Base-by-base conservation (phyloP, 2,113 vertebrate genomes). In the Beaufortia kweichowensis region DNA sequence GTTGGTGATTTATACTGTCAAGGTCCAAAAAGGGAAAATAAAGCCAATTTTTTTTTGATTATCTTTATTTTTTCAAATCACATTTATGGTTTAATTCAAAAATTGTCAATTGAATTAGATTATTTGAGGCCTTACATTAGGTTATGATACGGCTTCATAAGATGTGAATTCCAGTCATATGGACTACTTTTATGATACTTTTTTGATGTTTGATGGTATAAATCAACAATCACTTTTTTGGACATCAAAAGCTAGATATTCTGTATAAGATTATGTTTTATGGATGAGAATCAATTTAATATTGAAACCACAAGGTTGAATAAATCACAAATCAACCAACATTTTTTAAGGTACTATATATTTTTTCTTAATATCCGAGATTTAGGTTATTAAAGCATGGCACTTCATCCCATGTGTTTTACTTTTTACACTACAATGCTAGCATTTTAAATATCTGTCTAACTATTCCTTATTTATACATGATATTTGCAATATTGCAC, bases 381-480 rank as follows among this genome's bases (percentile, higher is more conserved):
- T 8, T 69, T 33, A 5, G 29, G 21, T 12, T 17, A 17, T 23
- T 35, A 23, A 9, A 69, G 35, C 33, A 33, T 15, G 48, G 3
- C n/a, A 14, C 7, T 33, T 33, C 21, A 53, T 53, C n/a, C 29
- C 12, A 33, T 33, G 29, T 55, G 29, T 35, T 48, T 14, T 53
- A 26, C 10, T 41, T 50, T 14, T 19, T 53, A 21, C 7, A 6
- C 28, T 29, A 35, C 11, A 65, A 10, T 2, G 21, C 41, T 43
- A 53, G 50, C 46, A 33, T 2, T 68, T 53, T 68, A 53, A 3
- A 26, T 6, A 26, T 33, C 31, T 21, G 33, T 31, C 19, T 6
- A 28, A 41, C 11, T 43, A 28, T 39, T 24, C 7, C 2, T 41
- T 59, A 57, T 72, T 72, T 72, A 56, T 67, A 15, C 60, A 35